Base-by-base conservation (phyloP, 1,140 invertebrate genomes). In the Bombus terrestris region DNA sequence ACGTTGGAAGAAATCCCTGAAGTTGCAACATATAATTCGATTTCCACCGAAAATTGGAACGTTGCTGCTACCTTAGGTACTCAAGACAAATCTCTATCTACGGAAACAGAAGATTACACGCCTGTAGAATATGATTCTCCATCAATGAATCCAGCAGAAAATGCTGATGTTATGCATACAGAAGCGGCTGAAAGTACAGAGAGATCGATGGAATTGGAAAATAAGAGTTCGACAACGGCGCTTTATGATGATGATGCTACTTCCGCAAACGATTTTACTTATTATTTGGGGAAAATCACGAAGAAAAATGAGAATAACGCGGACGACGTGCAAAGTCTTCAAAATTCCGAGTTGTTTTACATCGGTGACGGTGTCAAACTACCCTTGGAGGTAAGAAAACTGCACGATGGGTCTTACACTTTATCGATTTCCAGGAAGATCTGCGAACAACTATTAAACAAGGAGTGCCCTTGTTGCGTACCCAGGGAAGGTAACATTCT, bases 341-440 rank as follows among this genome's bases (percentile, higher is more conserved):
- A 74, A 25, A 83, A 91, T 18, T 89, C 91, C 0, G 87, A 93
- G 12, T 64, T 94, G 2, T 92, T 92, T 68, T 95, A 94, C 59
- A 66, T 94, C 15, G 93, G 90, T 18, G 93, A 95, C 83, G 91
- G 91, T 3, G 92, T 94, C 0, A 91, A 86, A 39, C 78, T 95
- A 57, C 94, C 94, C 0, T 32, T 95, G 62, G 93, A 89, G 3
- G 91, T 94, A 79, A 91, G 71, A 79, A 92, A 76, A 88, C 53
- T 92, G 41, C 41, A 89, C 25, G 93, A 95, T 69, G 94, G 93
- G 32, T 93, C 93, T 10, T 93, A 92, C 25, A 68, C 87, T 4
- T 77, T 95, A 13, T 92, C 90, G 12, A 81, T 95, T 25, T 93
- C 93, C 0, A 91, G 91, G 10, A 89, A 89, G 32, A 85, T 94